phyloP scores from a whole-genome alignment of 2,113 vertebrate species.

The Australoheros scitulus region DNA sequence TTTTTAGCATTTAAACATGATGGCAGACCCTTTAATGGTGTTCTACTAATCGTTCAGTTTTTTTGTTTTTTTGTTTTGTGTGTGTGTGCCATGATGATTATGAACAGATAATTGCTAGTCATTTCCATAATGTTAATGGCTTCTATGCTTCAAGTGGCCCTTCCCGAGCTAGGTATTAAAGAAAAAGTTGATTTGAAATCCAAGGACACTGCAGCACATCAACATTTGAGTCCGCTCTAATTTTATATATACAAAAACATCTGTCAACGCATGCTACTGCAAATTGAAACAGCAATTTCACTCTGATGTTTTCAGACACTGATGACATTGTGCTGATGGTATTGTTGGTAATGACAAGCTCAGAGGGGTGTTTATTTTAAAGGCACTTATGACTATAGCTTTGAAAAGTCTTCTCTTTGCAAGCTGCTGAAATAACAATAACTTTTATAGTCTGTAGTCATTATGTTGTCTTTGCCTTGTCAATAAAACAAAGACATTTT shows the following conservation, averaged over 20 bases:
- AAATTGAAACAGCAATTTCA: slow-evolving; percentile 62
- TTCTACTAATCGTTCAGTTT: slow-evolving; percentile 52
- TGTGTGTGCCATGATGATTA: slow-evolving; percentile 54
- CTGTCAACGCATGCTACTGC: slow-evolving; percentile 53
- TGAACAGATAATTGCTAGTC: slow-evolving; percentile 53
- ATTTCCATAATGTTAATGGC: slow-evolving; percentile 57
- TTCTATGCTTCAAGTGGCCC: slow-evolving; percentile 32
- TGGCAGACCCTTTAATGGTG: slow-evolving; percentile 32
- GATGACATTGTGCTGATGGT: slow-evolving; percentile 68
- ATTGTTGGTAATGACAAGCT: slow-evolving; percentile 66
- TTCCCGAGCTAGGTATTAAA: slow-evolving; percentile 35
- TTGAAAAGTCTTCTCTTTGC: slow-evolving; percentile 56
- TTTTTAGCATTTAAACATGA: slow-evolving; percentile 24
- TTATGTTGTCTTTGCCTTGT: slow-evolving; percentile 44
- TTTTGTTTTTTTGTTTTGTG: background rate
- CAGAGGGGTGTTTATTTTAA: slow-evolving; percentile 71
- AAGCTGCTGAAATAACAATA: slow-evolving; percentile 67
- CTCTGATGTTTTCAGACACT: slow-evolving; percentile 56
- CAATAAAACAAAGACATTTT: slow-evolving; percentile 34
- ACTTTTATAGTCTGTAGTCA: slow-evolving; percentile 47
- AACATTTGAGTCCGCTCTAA: slow-evolving; percentile 39
- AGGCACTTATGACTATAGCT: slow-evolving; percentile 60
- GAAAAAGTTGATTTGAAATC: slow-evolving; percentile 50
- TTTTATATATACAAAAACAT: slow-evolving; percentile 65
- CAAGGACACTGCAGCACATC: slow-evolving; percentile 54